These are phyloP conservation scores for Drosophila pruinosa DNA, from an alignment of 1,140 invertebrate species.

Conservation along the genomic window DNA sequence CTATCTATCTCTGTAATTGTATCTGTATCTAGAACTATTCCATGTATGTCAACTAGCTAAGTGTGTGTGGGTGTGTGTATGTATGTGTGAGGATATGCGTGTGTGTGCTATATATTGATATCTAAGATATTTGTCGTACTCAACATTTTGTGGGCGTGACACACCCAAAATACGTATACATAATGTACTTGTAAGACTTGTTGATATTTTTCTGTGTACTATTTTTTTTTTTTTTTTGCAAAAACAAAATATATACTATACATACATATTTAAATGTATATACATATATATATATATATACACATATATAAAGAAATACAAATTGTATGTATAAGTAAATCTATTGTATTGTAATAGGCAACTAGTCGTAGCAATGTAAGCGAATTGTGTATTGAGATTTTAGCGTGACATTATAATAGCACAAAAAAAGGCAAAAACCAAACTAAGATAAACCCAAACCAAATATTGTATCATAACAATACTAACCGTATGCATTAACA, in stretches of 20 bases:
- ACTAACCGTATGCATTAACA: slow-evolving; percentile 6
- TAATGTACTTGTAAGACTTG: slow-evolving; percentile 68
- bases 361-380: slow-evolving; percentile 72
- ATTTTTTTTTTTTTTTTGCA: slow-evolving; percentile 45
- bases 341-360: slow-evolving; percentile 54
- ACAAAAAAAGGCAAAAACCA: slow-evolving; percentile 20
- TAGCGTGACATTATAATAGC: slow-evolving; percentile 55
- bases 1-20: slow-evolving; percentile 46
- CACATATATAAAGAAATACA: slow-evolving; percentile 1
- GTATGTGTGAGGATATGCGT: background rate
- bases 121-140: slow-evolving; percentile 6
- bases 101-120: background rate
- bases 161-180: slow-evolving; percentile 2
- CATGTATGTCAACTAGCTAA: slow-evolving; percentile 28
- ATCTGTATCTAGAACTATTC: slow-evolving; percentile 60
- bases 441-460: slow-evolving; percentile 1
- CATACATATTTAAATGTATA: background rate
- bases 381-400: slow-evolving; percentile 74
- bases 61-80: slow-evolving; percentile 1
- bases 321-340: slow-evolving; percentile 11
- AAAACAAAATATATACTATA: slow-evolving; percentile 29
- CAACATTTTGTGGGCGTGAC: background rate
- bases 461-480: slow-evolving; percentile 40
- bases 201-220: slow-evolving; percentile 67
- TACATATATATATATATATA: background rate